Base-by-base conservation (phyloP, 2,888 invertebrate genomes). In the Protophormia terraenovae region DNA sequence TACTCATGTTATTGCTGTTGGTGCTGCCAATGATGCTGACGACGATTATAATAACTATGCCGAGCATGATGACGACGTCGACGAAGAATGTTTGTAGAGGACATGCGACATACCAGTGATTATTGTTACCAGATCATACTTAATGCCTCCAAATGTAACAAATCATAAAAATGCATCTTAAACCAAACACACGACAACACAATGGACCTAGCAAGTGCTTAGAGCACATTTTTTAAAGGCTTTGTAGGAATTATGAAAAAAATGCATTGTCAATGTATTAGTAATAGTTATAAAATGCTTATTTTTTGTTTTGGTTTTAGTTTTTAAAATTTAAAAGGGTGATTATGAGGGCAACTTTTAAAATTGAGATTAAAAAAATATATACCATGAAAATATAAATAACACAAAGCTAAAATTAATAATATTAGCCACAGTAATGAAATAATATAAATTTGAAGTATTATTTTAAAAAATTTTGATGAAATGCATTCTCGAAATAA, bases 81-180 rank as follows among this genome's bases (percentile, higher is more conserved):
- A 47, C 53, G 38, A 77, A 38, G 71, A 76, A 83, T 83, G 62
- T 71, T 83, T 71, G 55, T 7, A 77, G 71, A 76, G 76, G 82
- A 83, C 82, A 83, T 83, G 76, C 82, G 82, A 83, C 82, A 83
- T 77, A 58, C 71, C 71, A 77, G 29, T 58, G 76, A 80, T 67
- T 73, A 66, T 80, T 80, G 66, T 73, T 80, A 66, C 80, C 64
- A 71, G 82, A 62, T 83, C 64, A 71, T 47, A 41, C 29, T 82
- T 29, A 73, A 80, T 66, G 60, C 67, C 76, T 66, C 16, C 35
- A 58, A 80, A 73, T 64, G 47, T 19, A 66, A 80, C 58, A 80
- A 80, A 73, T 66, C 55, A 67, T 47, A 58, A 73, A 27, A 69
- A 69, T 62, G 24, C 60, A 77, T 67, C 76, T 69, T 27, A 35